A percentile compares a stretch with the other conserved stretches of the same genome.
These are phyloP conservation scores for Caiman crocodilus DNA, from an alignment of 2,797 vertebrate genomes.

Conservation along the genomic window DNA sequence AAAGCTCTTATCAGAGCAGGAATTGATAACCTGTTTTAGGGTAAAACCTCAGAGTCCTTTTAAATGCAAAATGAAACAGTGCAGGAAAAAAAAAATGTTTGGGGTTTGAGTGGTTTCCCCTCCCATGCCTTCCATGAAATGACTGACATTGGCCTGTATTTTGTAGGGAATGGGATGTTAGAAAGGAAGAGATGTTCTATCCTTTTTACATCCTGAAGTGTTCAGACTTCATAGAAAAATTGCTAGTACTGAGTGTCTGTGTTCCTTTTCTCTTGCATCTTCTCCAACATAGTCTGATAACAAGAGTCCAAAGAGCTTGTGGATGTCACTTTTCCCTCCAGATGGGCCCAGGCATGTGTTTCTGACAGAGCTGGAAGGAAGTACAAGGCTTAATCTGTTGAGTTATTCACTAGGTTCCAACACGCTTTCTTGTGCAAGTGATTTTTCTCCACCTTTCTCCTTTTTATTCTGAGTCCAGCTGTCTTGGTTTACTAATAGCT, in stretches of 20 bases:
- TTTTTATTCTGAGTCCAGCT: background rate
- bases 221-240: background rate
- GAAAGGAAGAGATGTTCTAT: background rate
- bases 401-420: background rate
- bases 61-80: background rate
- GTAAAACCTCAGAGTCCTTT: background rate
- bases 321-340: background rate
- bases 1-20: background rate
- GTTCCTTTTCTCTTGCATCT: background rate
- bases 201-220: background rate
- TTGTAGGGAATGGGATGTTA: background rate
- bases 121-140: background rate
- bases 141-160: background rate
- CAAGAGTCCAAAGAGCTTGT: background rate
- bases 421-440: accelerated
- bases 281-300: background rate
- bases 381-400: background rate
- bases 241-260: background rate
- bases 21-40: background rate
- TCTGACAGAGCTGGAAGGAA: background rate
- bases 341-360: background rate
- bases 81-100: background rate
- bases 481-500: background rate
- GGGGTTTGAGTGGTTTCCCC: background rate
- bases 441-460: background rate